phyloP scores from a whole-genome alignment of 2,113 vertebrate species.

The Mungos mungo region DNA sequence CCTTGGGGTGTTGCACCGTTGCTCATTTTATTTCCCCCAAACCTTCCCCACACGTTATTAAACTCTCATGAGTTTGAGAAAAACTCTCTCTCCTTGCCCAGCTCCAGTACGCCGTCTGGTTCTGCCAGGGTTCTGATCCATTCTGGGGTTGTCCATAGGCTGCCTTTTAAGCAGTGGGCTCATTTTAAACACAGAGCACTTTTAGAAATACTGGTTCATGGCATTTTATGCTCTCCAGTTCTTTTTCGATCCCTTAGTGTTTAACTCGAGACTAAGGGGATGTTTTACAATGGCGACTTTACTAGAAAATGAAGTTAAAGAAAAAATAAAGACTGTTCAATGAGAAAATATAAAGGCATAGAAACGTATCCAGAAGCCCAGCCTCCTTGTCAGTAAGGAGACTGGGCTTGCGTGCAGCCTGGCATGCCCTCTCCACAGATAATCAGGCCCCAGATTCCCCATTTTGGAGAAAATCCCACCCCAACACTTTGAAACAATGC shows the following conservation, averaged over 20 bases:
- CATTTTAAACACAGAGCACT: background rate
- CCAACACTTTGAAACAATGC: background rate
- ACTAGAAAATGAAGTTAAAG: background rate
- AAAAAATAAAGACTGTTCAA: background rate
- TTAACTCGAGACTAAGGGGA: background rate
- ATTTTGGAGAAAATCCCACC: background rate
- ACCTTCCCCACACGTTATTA: background rate
- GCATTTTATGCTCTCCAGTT: background rate
- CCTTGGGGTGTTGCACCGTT: background rate
- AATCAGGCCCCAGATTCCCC: background rate
- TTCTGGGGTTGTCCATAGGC: background rate
- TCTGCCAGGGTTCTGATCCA: background rate
- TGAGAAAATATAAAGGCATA: background rate
- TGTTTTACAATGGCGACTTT: background rate
- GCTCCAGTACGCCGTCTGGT: background rate
- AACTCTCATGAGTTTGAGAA: background rate
- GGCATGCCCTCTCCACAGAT: background rate
- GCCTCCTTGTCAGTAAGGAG: background rate
- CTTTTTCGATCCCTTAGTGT: background rate
- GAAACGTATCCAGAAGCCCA: background rate
- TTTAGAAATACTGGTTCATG: background rate
- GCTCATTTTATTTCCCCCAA: background rate
- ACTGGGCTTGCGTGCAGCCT: background rate
- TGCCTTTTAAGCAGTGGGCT: background rate
- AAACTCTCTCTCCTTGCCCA: background rate